Evolutionary conservation across 1,140 invertebrate genomes (phyloP), one percentile per base, ranked within the genome.

Genomic region (Zaprionus capensis): DNA sequence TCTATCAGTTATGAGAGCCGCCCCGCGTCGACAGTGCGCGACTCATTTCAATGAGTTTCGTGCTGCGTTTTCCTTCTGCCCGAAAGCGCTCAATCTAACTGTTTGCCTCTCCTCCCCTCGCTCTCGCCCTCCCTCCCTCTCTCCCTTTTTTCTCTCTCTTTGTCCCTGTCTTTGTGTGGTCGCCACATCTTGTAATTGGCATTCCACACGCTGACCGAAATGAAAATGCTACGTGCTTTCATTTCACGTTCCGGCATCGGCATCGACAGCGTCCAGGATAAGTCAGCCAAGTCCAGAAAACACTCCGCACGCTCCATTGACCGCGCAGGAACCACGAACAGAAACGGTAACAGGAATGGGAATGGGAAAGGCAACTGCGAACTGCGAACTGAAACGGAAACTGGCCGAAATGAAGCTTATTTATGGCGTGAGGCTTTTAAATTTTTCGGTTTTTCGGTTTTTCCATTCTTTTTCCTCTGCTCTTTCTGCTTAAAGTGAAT

Each of bases 171-270:
- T 44, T n/a, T 15, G 58, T 56, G 80, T 77, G 84, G 73, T 69
- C 76, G 74, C 66, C 78, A 69, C 73, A 70, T 75, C 79, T 74
- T 84, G 88, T 91, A 91, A 91, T 91, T 91, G 87, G 88, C 87
- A 91, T 91, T 91, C 87, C 79, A 81, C 70, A 81, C 83, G 78
- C 83, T 87, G 88, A 80, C 83, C 83, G 79, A 91, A 91, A 91
- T 91, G 88, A 91, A 91, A 91, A 88, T 71, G 80, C 88, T 91
- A 91, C 87, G 87, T 91, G 87, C 83, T 87, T 91, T 78, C 76
- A 91, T 91, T 91, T 90, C 85, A 77, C 59, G 85, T 88, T 81
- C 76, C 79, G 82, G 58, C 78, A 61, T 62, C 65, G 70, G 31
- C 49, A 44, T 15, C 38, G n/a, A 34, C 26, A 51, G 17, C 56